Evolutionary conservation across 1,140 invertebrate genomes (phyloP), one percentile per base, ranked within the genome.

Genomic region (Bombus turneri): DNA sequence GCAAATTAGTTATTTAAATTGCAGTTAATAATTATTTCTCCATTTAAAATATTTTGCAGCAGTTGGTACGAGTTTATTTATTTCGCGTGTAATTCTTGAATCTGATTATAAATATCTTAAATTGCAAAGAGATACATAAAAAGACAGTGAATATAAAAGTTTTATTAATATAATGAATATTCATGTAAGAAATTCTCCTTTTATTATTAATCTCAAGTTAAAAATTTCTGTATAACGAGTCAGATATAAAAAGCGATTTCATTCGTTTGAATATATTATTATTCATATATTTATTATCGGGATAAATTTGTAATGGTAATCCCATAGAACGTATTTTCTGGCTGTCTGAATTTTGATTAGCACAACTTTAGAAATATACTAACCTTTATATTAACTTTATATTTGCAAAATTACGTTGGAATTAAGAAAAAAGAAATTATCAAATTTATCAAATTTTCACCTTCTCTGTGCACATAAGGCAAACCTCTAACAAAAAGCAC

Each of bases 401-500:
- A 25, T 69, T 69, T 28, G 22, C 25, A 25, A 28, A 5, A 39
- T 69, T 12, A 9, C n/a, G 0, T 43, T 18, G 2, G 15, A 31
- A 18, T 71, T 8, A 15, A 25, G 15, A 71, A 28, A n/a, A 41
- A 41, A 39, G 10, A 25, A 69, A 2, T 22, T 31, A 31, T 31
- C 9, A 41, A 31, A 12, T 28, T 5, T 28, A 8, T 39, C 13
- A 25, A 69, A 39, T 12, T 28, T 69, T 22, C 3, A 18, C 1
- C 22, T 39, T 69, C 22, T 37, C 18, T 22, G 66, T 69, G 10
- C 15, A n/a, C 22, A 8, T 2, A 79, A 78, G 81, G 73, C 76
- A 73, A 34, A 68, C 18, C 64, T 53, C 72, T 34, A 77, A 87
- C 37, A 57, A 73, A 43, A 84, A 87, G 66, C 72, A 81, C 76